These are phyloP conservation scores for Notarius lentiginosus DNA, from an alignment of 2,113 vertebrate genomes.

Conservation along the genomic window DNA sequence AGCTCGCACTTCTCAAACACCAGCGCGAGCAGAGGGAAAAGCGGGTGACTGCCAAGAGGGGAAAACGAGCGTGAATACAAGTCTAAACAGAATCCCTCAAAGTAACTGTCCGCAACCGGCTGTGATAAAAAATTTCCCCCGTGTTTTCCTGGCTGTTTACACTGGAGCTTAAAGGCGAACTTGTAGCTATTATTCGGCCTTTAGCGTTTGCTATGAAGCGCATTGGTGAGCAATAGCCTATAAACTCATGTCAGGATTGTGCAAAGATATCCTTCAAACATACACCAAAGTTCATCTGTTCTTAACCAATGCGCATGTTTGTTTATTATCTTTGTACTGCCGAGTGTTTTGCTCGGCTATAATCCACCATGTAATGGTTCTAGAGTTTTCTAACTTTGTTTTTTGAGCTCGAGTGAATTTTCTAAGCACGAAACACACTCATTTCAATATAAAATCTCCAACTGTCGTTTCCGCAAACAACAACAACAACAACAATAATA, in stretches of 20 bases:
- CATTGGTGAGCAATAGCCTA: conserved; percentile 5
- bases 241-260: conserved; percentile 2
- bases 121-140: conserved; percentile 12
- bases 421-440: neutral
- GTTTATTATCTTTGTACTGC: neutral
- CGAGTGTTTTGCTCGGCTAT: neutral
- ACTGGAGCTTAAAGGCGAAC: conserved; percentile 21
- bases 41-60: conserved; percentile 89
- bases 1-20: conserved; percentile 99
- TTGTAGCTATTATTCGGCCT: conserved; percentile 23
- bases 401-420: neutral
- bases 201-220: neutral
- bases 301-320: conserved; percentile 1
- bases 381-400: neutral
- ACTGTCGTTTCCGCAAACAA: no score
- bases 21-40: conserved; percentile 98
- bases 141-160: conserved; percentile 21
- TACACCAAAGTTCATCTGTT: conserved; percentile 11
- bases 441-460: neutral
- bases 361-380: neutral
- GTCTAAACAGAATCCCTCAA: conserved; percentile 19
- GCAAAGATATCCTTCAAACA: neutral
- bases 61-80: conserved; percentile 67
- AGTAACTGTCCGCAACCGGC: conserved; percentile 9
- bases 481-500: no score